Percentiles rank a stretch among this genome's conserved stretches.
phyloP scores from a whole-genome alignment of 2,113 vertebrate genomes.

The Burhinus oedicnemus region DNA sequence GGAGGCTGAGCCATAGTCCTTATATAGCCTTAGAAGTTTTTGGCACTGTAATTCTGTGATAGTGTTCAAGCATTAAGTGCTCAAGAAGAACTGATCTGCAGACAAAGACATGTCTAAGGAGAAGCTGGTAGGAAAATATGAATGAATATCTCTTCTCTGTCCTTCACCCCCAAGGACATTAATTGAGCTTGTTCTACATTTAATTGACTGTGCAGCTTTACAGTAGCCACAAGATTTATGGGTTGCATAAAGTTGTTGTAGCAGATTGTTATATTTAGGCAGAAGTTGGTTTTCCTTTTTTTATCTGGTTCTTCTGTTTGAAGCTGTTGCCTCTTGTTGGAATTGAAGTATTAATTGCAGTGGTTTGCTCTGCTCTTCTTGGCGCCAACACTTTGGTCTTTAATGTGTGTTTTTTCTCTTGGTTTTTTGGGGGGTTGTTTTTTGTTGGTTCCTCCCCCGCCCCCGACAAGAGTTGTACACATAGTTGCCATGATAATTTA shows the following conservation, averaged over 20 bases:
- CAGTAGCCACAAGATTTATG: neutral
- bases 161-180: neutral
- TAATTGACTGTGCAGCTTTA: neutral
- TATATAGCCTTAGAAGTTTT: neutral
- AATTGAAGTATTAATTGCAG: neutral
- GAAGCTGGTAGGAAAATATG: neutral
- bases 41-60: neutral
- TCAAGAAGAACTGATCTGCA: neutral
- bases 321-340: neutral
- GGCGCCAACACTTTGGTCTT: neutral
- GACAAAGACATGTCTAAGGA: neutral
- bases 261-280: neutral
- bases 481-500: conserved; percentile 3
- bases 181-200: neutral
- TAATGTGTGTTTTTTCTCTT: neutral
- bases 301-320: neutral
- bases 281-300: neutral
- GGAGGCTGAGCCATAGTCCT: neutral
- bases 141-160: neutral
- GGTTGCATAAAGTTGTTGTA: neutral
- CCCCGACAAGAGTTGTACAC: neutral
- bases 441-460: no score
- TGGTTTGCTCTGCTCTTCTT: neutral
- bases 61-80: neutral
- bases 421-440: neutral